A percentile compares a stretch with the other conserved stretches of the same genome.
phyloP scores from a whole-genome alignment of 2,888 invertebrate genomes.

The Scaptomyza tumidula region DNA sequence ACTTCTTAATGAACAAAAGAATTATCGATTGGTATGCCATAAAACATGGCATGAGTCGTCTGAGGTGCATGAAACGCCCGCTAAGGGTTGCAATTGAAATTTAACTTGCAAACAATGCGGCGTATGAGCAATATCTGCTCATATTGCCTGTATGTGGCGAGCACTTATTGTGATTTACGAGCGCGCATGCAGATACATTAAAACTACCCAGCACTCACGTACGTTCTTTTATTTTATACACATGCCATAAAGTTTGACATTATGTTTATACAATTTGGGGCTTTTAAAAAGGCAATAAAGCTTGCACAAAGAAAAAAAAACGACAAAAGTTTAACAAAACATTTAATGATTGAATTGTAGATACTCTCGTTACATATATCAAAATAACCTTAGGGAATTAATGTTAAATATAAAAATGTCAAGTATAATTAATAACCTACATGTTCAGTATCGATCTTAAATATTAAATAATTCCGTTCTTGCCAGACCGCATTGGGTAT shows the following conservation, averaged over 20 bases:
- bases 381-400: background rate
- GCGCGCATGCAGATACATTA: slow-evolving; percentile 54
- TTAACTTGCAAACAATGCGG: slow-evolving; percentile 55
- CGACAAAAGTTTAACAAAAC: too few species aligned
- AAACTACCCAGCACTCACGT: slow-evolving; percentile 35
- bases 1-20: slow-evolving; percentile 79
- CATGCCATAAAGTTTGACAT: slow-evolving; percentile 57
- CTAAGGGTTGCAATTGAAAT: slow-evolving; percentile 15
- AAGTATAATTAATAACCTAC: too few species aligned
- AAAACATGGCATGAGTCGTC: slow-evolving; percentile 62
- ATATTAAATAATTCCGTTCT: background rate
- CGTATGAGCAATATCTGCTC: slow-evolving; percentile 67
- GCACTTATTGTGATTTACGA: slow-evolving; percentile 73
- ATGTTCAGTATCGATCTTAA: background rate
- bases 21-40: slow-evolving; percentile 74
- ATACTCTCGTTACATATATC: background rate
- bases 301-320: slow-evolving; percentile 8
- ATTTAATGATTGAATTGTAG: background rate
- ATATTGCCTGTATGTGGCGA: slow-evolving; percentile 25
- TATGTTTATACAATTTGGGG: slow-evolving; percentile 56
- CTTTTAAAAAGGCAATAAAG: slow-evolving; percentile 37
- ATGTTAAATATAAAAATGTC: too few species aligned
- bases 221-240: slow-evolving; percentile 12
- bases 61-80: background rate
- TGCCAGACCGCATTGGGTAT: background rate